These are phyloP conservation scores for Barbus barbus DNA, from an alignment of 2,113 vertebrate genomes.

Conservation along the genomic window DNA sequence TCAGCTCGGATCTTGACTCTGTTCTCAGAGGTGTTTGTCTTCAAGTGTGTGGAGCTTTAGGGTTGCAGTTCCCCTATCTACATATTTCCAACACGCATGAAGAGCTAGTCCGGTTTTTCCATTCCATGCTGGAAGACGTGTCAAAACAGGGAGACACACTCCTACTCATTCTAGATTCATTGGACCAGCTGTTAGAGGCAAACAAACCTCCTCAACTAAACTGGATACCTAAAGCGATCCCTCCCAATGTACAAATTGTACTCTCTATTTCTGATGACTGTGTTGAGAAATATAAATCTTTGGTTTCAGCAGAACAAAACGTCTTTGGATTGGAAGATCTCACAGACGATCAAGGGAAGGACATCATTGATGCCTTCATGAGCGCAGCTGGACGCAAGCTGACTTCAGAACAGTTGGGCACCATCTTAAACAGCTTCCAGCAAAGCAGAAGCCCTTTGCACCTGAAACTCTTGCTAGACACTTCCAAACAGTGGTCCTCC, in stretches of 20 bases:
- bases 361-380: slow-evolving; percentile 70
- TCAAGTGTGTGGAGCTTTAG: slow-evolving; percentile 75
- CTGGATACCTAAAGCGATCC: slow-evolving; percentile 78
- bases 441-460: slow-evolving; percentile 71
- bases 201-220: slow-evolving; percentile 56
- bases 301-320: slow-evolving; percentile 44
- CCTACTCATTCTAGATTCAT: slow-evolving; percentile 76
- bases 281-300: slow-evolving; percentile 48
- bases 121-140: slow-evolving; percentile 65
- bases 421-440: slow-evolving; percentile 67
- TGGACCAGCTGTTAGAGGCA: slow-evolving; percentile 72
- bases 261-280: slow-evolving; percentile 68
- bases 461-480: slow-evolving; percentile 74
- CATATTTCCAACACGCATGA: slow-evolving; percentile 62
- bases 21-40: slow-evolving; percentile 74
- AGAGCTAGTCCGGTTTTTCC: slow-evolving; percentile 73
- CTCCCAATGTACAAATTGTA: slow-evolving; percentile 75
- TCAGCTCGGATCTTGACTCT: slow-evolving; percentile 61
- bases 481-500: slow-evolving; percentile 75
- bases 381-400: slow-evolving; percentile 40
- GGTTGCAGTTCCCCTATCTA: slow-evolving; percentile 66
- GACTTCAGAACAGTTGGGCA: slow-evolving; percentile 63
- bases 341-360: slow-evolving; percentile 63
- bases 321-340: slow-evolving; percentile 73
- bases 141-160: slow-evolving; percentile 69